Evolutionary conservation across 2,113 vertebrate genomes (phyloP).

Genomic region (Zapornia atra): DNA sequence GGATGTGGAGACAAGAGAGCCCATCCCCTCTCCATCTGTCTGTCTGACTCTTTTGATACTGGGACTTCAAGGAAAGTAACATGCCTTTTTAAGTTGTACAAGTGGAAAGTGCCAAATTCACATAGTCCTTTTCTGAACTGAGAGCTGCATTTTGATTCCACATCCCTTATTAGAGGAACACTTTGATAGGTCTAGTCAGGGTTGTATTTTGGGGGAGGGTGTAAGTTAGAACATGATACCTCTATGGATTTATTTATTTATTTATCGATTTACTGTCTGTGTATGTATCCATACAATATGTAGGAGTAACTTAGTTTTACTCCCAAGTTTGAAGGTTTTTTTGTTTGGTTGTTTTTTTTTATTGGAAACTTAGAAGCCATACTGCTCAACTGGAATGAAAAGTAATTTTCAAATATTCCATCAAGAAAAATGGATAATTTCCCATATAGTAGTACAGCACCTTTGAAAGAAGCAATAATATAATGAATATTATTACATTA

Average conservation of each 20-base stretch:
- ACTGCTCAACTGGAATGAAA: background rate
- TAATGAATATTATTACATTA: background rate
- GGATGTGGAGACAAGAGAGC: background rate
- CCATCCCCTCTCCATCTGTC: background rate
- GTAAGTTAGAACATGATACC: background rate
- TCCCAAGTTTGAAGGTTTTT: background rate
- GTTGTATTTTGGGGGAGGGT: background rate
- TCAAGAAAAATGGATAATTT: background rate
- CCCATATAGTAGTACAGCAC: background rate
- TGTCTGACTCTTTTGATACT: background rate
- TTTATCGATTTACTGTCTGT: background rate
- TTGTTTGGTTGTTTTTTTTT: background rate
- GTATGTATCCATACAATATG: background rate
- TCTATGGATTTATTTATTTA: background rate
- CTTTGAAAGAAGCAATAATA: constrained; percentile 20
- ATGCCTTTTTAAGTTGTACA: background rate
- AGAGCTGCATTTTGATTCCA: background rate
- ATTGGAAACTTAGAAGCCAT: background rate
- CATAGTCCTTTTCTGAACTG: background rate
- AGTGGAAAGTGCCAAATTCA: background rate
- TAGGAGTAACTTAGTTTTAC: background rate
- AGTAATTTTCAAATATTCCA: constrained; percentile 21
- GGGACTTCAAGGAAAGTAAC: background rate
- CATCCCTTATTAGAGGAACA: background rate
- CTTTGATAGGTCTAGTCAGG: background rate